phyloP scores from a whole-genome alignment of 1,140 invertebrate genomes.

The Schlechtendalia chinensis region DNA sequence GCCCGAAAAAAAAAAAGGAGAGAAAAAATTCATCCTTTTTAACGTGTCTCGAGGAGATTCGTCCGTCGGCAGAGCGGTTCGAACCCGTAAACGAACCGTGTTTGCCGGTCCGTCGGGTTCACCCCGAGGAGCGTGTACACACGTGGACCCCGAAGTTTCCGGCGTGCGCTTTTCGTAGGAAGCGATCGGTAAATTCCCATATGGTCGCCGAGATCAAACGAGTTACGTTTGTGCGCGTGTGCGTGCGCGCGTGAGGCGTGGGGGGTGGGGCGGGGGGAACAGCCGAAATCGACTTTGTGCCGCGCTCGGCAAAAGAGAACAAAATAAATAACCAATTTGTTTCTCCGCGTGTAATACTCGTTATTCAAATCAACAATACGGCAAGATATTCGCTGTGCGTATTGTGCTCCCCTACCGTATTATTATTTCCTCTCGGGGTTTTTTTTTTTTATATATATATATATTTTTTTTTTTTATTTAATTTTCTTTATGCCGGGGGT shows the following conservation, averaged over 20 bases:
- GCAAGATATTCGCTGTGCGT: conserved; percentile 39
- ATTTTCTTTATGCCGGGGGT: conserved; percentile 41
- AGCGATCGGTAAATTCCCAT: conserved; percentile 37
- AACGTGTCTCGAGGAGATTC: too few species aligned
- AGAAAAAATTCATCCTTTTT: too few species aligned
- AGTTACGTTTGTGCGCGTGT: too few species aligned
- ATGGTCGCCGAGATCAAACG: conserved; percentile 33
- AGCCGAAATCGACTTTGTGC: conserved; percentile 41
- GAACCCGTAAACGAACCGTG: too few species aligned
- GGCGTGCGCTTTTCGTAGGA: background rate
- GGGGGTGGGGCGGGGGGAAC: too few species aligned
- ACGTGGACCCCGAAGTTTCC: too few species aligned
- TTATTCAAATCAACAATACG: conserved; percentile 50
- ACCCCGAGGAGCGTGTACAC: too few species aligned
- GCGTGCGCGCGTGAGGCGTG: too few species aligned
- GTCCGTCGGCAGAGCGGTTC: too few species aligned
- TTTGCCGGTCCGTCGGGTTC: too few species aligned
- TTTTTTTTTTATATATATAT: too few species aligned
- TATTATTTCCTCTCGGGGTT: conserved; percentile 47
- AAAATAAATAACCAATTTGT: conserved; percentile 50
- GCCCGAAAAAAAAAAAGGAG: too few species aligned
- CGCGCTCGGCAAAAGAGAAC: conserved; percentile 31
- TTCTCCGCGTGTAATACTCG: conserved; percentile 41
- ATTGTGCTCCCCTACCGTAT: conserved; percentile 37
- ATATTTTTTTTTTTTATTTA: conserved; percentile 21